Conservation (phyloP, 2,113 vertebrate species). For the Antigone vipio region DNA sequence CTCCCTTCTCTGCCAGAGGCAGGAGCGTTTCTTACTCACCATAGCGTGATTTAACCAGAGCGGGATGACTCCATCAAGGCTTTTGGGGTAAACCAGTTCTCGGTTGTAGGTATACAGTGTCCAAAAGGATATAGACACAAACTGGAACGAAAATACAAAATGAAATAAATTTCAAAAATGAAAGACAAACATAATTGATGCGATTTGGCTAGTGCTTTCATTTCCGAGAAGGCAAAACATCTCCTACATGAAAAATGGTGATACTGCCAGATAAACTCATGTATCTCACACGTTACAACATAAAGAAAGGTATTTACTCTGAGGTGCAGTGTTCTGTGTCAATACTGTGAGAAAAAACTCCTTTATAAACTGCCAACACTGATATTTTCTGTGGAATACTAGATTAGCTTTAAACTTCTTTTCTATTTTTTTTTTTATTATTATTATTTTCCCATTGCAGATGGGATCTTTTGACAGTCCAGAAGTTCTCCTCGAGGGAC, state of each 20-base stretch:
- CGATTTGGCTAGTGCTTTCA: background rate
- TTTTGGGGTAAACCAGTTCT: conserved; percentile 84
- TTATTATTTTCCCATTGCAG: background rate
- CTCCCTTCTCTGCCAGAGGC: background rate
- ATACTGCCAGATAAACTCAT: background rate
- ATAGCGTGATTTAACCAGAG: conserved; percentile 87
- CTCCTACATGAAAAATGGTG: background rate
- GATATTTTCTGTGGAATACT: background rate
- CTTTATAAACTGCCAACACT: background rate
- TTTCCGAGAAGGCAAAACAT: background rate
- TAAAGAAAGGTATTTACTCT: background rate
- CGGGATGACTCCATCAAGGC: conserved; percentile 80
- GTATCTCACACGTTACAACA: background rate
- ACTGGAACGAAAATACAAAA: conserved; percentile 66
- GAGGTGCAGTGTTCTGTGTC: background rate
- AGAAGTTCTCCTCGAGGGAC: background rate
- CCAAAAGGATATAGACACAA: conserved; percentile 88
- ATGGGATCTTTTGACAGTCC: background rate
- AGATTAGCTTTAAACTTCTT: background rate
- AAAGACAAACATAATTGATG: background rate
- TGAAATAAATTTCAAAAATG: background rate
- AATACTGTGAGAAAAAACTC: background rate
- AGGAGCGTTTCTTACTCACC: conserved; percentile 74
- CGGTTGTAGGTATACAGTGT: conserved; percentile 81
- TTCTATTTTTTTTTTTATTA: too few relatives aligned